Evolutionary conservation across 92 coral and sea anemone genomes (phyloP).

Genomic region (Scolanthus callimorphus): DNA sequence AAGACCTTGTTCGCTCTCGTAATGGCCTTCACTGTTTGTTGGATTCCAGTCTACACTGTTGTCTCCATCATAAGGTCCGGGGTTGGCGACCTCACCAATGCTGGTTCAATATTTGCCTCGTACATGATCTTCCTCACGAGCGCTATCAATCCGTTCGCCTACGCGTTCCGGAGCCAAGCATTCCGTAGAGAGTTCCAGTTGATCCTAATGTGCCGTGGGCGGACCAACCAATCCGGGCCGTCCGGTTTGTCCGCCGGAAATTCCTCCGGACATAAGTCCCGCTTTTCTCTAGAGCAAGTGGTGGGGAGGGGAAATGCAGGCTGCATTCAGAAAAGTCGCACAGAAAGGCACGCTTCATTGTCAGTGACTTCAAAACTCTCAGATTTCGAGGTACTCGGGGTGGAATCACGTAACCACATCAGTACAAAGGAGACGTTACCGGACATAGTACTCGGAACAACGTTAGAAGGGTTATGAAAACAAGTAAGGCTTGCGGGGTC

Average conservation of each 20-base stretch:
- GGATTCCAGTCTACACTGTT: constrained; percentile 35
- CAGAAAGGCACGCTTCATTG: too few species aligned
- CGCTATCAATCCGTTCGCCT: constrained; percentile 29
- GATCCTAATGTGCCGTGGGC: constrained; percentile 3
- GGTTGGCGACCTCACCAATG: not conserved
- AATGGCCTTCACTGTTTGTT: constrained; percentile 11
- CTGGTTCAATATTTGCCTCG: constrained; percentile 17
- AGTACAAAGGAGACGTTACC: too few species aligned
- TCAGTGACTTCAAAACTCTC: too few species aligned
- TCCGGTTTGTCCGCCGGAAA: not conserved
- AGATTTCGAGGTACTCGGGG: too few species aligned
- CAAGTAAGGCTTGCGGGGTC: too few species aligned
- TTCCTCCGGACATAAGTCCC: not conserved
- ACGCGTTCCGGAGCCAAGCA: constrained; percentile 25
- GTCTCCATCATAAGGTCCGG: constrained; percentile 25
- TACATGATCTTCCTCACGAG: constrained; percentile 21
- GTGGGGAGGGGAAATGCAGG: too few species aligned
- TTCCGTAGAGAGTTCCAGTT: constrained; percentile 18
- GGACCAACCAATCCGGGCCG: constrained; percentile 1
- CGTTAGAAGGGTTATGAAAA: too few species aligned
- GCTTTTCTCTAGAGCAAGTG: too few species aligned
- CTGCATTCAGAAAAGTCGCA: too few species aligned
- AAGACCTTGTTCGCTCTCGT: constrained; percentile 16
- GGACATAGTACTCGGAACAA: too few species aligned
- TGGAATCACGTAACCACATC: too few species aligned